Conservation (phyloP, 2,797 vertebrate genomes). For the Lates japonicus region DNA sequence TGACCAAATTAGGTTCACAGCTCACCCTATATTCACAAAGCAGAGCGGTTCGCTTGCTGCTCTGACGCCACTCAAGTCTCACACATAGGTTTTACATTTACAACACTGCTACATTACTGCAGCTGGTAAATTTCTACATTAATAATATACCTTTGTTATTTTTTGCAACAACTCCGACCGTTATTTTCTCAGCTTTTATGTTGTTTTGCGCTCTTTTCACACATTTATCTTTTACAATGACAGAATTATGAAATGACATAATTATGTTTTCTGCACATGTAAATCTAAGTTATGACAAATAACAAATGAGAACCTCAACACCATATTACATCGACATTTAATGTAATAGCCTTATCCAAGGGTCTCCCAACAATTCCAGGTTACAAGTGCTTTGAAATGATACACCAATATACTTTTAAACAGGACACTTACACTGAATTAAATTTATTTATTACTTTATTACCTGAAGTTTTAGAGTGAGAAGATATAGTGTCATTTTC, state of each 20-base stretch:
- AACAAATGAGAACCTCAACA: background rate
- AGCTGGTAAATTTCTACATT: constrained; percentile 3
- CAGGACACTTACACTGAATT: background rate
- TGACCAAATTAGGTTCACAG: constrained; percentile 58
- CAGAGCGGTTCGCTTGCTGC: constrained; percentile 43
- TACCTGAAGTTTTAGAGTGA: background rate
- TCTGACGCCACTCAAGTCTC: constrained; percentile 17
- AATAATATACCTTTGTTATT: background rate
- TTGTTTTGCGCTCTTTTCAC: background rate
- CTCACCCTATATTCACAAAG: constrained; percentile 30
- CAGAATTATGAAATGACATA: no score
- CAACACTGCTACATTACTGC: background rate
- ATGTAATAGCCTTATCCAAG: background rate
- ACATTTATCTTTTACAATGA: background rate
- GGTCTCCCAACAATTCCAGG: no score
- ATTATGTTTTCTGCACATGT: background rate
- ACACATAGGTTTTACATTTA: background rate
- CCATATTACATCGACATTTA: background rate
- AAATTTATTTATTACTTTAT: background rate
- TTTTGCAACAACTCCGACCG: background rate
- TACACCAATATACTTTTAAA: background rate
- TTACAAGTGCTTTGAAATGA: background rate
- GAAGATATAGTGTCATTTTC: background rate
- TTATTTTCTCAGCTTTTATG: background rate
- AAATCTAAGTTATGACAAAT: background rate